Percentiles rank a stretch among this genome's conserved stretches.
These are phyloP conservation scores for Oreochromis aureus DNA, from an alignment of 2,113 vertebrate species.

Conservation along the genomic window DNA sequence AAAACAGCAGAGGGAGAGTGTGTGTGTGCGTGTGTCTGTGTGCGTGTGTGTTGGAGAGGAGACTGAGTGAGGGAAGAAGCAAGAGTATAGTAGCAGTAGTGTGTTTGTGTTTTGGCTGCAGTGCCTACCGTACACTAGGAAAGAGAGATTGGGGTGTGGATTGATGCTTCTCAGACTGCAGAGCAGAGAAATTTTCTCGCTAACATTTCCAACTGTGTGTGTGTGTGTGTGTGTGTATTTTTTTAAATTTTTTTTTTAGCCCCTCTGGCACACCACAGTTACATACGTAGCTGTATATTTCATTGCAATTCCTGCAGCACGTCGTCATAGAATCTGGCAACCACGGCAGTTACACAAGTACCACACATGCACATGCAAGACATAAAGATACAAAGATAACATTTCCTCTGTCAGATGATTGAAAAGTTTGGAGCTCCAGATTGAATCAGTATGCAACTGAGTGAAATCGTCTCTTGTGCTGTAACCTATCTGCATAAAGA, in stretches of 20 bases:
- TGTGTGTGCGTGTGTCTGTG: not conserved
- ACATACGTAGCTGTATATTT: slow-evolving; percentile 33
- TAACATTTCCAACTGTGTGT: slow-evolving; percentile 5
- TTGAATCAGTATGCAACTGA: slow-evolving; percentile 4
- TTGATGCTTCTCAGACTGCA: slow-evolving; percentile 57
- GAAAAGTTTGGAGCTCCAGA: slow-evolving; percentile 9
- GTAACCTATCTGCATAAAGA: not conserved
- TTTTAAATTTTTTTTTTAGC: not conserved
- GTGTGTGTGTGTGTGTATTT: slow-evolving; percentile 1
- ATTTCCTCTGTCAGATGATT: slow-evolving; percentile 37
- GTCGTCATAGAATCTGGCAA: slow-evolving; percentile 53
- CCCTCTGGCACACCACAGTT: slow-evolving; percentile 32
- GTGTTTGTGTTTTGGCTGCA: slow-evolving; percentile 79
- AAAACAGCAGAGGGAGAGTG: slow-evolving; percentile 55
- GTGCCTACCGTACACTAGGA: slow-evolving; percentile 63
- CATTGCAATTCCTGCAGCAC: slow-evolving; percentile 49
- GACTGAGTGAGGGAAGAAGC: slow-evolving; percentile 31
- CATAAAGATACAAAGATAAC: slow-evolving; percentile 39
- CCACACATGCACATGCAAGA: slow-evolving; percentile 37
- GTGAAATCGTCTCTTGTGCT: not conserved
- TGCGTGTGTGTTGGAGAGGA: slow-evolving; percentile 1
- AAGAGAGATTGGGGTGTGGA: slow-evolving; percentile 67
- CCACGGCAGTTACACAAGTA: slow-evolving; percentile 21
- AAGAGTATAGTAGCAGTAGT: slow-evolving; percentile 78
- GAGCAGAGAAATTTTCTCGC: slow-evolving; percentile 47